Evolutionary conservation across 2,797 vertebrate genomes (phyloP).

Genomic region (Poecilia velifera): DNA sequence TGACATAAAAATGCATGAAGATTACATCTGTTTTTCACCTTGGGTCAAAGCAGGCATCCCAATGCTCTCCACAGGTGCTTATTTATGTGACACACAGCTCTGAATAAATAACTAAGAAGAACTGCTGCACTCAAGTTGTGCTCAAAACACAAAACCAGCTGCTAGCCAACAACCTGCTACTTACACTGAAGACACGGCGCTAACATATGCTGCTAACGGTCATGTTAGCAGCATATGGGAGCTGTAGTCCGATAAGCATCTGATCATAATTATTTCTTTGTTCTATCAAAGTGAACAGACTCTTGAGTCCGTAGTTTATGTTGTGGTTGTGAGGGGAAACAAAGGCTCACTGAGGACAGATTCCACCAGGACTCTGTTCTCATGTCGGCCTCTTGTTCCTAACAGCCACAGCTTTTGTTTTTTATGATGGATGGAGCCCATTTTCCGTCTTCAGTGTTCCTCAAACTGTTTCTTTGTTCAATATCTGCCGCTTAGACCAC

Average conservation of each 20-base stretch:
- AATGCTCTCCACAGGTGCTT: background rate
- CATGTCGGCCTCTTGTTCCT: constrained; percentile 14
- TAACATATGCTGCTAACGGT: background rate
- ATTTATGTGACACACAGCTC: background rate
- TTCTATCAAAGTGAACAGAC: constrained; percentile 11
- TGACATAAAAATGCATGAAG: background rate
- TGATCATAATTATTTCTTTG: background rate
- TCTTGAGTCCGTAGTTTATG: constrained; percentile 13
- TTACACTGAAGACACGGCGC: background rate
- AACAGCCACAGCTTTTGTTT: constrained; percentile 37
- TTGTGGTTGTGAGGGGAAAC: constrained; percentile 16
- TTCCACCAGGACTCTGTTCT: constrained; percentile 14
- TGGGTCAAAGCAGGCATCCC: background rate
- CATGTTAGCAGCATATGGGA: constrained; percentile 8
- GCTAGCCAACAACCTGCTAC: background rate
- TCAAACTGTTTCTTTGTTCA: constrained; percentile 50
- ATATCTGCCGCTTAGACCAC: constrained; percentile 50
- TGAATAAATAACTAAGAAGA: background rate
- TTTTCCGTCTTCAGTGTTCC: constrained; percentile 32
- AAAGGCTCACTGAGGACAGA: background rate
- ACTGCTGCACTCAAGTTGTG: background rate
- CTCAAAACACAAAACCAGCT: background rate
- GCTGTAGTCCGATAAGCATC: background rate
- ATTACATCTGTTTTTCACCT: background rate
- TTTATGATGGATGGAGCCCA: constrained; percentile 47